phyloP scores from a whole-genome alignment of 2,113 vertebrate genomes.

The Arenaria interpres region DNA sequence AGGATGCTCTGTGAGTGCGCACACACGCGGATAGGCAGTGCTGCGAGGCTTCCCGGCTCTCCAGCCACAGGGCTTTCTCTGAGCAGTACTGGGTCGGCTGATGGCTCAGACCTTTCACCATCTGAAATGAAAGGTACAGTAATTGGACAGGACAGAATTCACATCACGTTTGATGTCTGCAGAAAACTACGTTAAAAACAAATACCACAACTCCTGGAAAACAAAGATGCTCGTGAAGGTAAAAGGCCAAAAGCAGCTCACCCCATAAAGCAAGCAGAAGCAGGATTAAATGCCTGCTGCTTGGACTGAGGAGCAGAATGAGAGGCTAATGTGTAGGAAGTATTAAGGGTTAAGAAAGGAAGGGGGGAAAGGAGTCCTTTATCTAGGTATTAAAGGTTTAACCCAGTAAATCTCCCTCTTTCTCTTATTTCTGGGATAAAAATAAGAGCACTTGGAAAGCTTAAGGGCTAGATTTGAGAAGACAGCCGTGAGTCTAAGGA shows the following conservation, averaged over 20 bases:
- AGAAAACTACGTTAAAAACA: not conserved
- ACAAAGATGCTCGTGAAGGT: not conserved
- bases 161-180: not conserved
- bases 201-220: not conserved
- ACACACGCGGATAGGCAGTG: accelerated
- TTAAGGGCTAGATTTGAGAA: conserved; percentile 29
- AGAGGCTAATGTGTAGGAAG: not conserved
- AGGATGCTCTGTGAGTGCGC: not conserved
- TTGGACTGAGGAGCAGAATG: not conserved
- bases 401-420: conserved; percentile 14
- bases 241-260: not conserved
- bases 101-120: not conserved
- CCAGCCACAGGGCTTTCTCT: not conserved
- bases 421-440: conserved; percentile 36
- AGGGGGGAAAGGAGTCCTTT: not conserved
- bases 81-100: not conserved
- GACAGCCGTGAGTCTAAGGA: not conserved
- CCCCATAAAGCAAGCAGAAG: not conserved
- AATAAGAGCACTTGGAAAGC: conserved; percentile 34
- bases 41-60: not conserved
- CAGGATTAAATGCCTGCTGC: not conserved
- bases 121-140: not conserved
- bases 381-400: conserved; percentile 48
- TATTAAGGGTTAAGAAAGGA: conserved; percentile 10
- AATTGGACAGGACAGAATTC: not conserved